Evolutionary conservation across 2,888 invertebrate genomes (phyloP).

Genomic region (Eupsilia transversa): DNA sequence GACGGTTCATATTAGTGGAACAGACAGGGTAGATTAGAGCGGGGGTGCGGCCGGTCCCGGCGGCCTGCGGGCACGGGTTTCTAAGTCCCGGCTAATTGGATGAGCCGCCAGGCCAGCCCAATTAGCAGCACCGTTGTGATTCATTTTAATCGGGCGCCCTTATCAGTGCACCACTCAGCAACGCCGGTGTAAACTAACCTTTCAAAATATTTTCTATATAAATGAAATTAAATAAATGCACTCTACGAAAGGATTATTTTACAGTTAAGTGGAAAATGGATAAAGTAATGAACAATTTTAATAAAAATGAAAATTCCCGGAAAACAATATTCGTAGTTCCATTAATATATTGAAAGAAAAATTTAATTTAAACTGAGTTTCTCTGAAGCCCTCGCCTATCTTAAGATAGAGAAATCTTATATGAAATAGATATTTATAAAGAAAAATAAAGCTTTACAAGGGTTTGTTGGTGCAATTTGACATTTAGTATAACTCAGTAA

Average conservation of each 20-base stretch:
- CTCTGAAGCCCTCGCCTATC: not conserved
- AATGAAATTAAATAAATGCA: slow-evolving; percentile 31
- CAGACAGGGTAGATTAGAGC: slow-evolving; percentile 80
- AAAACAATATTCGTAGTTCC: not conserved
- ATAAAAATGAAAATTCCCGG: not conserved
- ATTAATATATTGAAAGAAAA: not conserved
- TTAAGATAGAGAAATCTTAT: not conserved
- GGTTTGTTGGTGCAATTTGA: not conserved
- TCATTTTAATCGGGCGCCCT: slow-evolving; percentile 89
- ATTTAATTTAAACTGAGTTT: slow-evolving; percentile 22
- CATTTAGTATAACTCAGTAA: not conserved
- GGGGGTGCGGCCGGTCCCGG: slow-evolving; percentile 73
- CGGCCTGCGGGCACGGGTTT: slow-evolving; percentile 85
- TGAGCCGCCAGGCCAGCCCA: slow-evolving; percentile 86
- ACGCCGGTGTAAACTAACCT: slow-evolving; percentile 54
- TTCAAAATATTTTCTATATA: slow-evolving; percentile 46
- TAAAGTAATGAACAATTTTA: not conserved
- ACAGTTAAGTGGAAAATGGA: slow-evolving; percentile 4
- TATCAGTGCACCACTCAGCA: slow-evolving; percentile 80
- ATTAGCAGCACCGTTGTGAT: slow-evolving; percentile 88
- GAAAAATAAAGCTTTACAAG: not conserved
- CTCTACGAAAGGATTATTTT: slow-evolving; percentile 24
- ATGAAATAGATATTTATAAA: not conserved
- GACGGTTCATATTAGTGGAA: slow-evolving; percentile 74
- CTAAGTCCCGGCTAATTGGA: slow-evolving; percentile 90